These are phyloP conservation scores for Australoheros facetus DNA, from an alignment of 2,797 vertebrate genomes.

Conservation along the genomic window DNA sequence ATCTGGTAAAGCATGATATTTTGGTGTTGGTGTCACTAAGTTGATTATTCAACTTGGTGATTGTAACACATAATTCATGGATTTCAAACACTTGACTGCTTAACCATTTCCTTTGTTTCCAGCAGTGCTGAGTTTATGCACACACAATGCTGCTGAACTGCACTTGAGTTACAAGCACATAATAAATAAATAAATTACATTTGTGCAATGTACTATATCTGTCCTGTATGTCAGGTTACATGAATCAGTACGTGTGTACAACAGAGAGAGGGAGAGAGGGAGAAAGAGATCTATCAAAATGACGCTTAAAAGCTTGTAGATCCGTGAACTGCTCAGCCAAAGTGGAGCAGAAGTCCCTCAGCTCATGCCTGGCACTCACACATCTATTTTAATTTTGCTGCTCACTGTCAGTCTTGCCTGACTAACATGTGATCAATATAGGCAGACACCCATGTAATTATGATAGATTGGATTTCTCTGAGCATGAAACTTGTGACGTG, in stretches of 20 bases:
- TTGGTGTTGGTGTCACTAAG: neutral
- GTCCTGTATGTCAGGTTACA: conserved; percentile 21
- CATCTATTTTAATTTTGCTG: conserved; percentile 78
- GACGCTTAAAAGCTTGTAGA: conserved; percentile 68
- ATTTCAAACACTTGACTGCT: conserved; percentile 19
- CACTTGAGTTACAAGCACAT: neutral
- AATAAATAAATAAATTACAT: neutral
- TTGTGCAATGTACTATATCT: conserved; percentile 10
- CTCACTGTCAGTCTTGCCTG: conserved; percentile 74
- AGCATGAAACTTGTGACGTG: conserved; percentile 63
- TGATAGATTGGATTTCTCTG: conserved; percentile 78
- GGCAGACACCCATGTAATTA: conserved; percentile 78
- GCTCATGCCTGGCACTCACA: conserved; percentile 60
- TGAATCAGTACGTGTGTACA: conserved; percentile 9
- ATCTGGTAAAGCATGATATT: neutral
- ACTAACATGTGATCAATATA: conserved; percentile 80
- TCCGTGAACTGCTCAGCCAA: conserved; percentile 61
- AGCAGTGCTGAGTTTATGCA: neutral
- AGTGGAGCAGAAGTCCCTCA: conserved; percentile 71
- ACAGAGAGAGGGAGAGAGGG: neutral
- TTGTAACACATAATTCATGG: conserved; percentile 16
- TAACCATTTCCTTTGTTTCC: conserved; percentile 21
- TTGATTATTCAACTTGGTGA: neutral
- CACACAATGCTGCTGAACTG: neutral
- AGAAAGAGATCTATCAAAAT: conserved; percentile 71